Evolutionary conservation across 2,797 vertebrate genomes (phyloP).

Genomic region (Antennarius maculatus): DNA sequence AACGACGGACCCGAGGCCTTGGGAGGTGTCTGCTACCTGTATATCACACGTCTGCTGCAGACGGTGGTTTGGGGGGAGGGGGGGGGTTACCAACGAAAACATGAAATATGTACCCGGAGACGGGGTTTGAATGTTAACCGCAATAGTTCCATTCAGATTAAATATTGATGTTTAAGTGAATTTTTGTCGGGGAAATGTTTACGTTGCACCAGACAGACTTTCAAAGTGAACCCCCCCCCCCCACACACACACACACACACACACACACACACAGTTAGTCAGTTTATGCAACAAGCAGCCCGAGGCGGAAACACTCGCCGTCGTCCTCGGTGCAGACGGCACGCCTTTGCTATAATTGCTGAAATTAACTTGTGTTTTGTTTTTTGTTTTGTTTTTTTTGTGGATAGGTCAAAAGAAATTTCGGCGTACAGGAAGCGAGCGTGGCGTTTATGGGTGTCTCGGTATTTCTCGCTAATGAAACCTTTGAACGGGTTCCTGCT

Average conservation of each 20-base stretch:
- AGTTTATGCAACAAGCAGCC: not conserved
- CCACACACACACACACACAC: too few relatives aligned
- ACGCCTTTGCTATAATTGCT: conserved; percentile 4
- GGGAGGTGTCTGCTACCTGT: too few relatives aligned
- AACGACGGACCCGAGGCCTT: too few relatives aligned
- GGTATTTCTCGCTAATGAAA: conserved; percentile 41
- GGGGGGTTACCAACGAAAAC: not conserved
- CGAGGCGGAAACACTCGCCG: not conserved
- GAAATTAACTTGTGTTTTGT: not conserved
- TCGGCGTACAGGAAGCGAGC: conserved; percentile 4
- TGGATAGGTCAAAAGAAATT: not conserved
- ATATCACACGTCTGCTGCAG: too few relatives aligned
- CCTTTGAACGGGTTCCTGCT: conserved; percentile 39
- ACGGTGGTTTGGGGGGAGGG: too few relatives aligned
- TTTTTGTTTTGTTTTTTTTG: too few relatives aligned
- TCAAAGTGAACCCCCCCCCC: too few relatives aligned
- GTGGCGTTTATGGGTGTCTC: conserved; percentile 33
- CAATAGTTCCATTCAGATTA: conserved; percentile 14
- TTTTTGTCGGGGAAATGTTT: conserved; percentile 17
- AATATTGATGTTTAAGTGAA: conserved; percentile 22
- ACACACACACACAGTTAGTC: too few relatives aligned
- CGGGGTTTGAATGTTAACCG: not conserved
- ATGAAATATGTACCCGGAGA: not conserved
- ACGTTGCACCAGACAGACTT: not conserved
- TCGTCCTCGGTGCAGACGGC: not conserved